phyloP scores from a whole-genome alignment of 2,888 invertebrate species.

The Acanthosepion esculentum region DNA sequence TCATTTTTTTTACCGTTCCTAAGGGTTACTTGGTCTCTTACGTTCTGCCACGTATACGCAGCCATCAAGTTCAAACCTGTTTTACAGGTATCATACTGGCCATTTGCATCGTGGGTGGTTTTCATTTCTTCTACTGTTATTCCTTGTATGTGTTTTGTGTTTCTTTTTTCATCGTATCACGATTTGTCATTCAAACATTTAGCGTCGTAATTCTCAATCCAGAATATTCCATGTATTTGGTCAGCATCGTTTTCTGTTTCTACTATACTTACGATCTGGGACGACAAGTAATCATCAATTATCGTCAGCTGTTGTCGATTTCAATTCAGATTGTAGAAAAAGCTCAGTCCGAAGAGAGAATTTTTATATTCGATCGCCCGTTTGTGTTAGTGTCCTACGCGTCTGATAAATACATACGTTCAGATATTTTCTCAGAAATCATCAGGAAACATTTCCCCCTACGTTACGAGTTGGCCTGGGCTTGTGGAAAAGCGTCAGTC shows the following conservation, averaged over 20 bases:
- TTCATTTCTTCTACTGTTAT: neutral
- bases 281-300: neutral
- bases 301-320: neutral
- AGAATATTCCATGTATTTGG: neutral
- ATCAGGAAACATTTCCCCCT: neutral
- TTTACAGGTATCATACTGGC: neutral
- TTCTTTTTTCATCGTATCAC: neutral
- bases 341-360: neutral
- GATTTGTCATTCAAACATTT: neutral
- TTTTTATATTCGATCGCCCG: neutral
- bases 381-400: neutral
- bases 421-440: neutral
- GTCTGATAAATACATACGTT: neutral
- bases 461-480: neutral
- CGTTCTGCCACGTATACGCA: neutral
- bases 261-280: neutral
- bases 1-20: neutral
- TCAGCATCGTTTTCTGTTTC: neutral
- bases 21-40: neutral
- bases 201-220: neutral
- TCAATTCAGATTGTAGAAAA: neutral
- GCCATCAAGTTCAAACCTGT: neutral
- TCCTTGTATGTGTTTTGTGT: neutral
- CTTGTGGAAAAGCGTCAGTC: neutral
- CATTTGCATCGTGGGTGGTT: neutral